Percentiles rank a stretch among this genome's conserved stretches.
These are phyloP conservation scores for Antechinus flavipes DNA, from an alignment of 2,113 vertebrate species.

Conservation along the genomic window DNA sequence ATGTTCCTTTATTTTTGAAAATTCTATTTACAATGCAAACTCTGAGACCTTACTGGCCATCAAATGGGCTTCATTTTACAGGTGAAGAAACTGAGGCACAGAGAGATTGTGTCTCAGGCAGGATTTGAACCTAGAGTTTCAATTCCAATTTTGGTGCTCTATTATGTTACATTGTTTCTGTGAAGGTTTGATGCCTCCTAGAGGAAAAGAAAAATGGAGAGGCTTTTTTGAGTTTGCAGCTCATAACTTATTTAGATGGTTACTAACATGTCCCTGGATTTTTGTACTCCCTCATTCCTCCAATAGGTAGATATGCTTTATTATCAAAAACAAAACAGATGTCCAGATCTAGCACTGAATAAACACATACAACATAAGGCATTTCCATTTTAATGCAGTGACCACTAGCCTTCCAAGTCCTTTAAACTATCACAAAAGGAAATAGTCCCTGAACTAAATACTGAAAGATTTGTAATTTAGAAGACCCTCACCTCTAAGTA, in stretches of 20 bases:
- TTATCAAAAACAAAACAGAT: background rate
- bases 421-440: background rate
- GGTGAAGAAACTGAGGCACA: background rate
- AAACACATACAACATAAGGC: background rate
- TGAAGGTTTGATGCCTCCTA: background rate
- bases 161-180: background rate
- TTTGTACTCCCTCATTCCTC: background rate
- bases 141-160: background rate
- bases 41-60: background rate
- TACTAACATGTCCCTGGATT: background rate
- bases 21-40: background rate
- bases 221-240: background rate
- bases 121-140: background rate
- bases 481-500: constrained; percentile 7
- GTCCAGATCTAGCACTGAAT: background rate
- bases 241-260: fast-evolving
- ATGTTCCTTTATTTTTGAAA: background rate
- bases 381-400: constrained; percentile 25
- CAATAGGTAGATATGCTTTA: background rate
- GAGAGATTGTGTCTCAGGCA: background rate
- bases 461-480: background rate
- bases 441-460: background rate
- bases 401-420: constrained; percentile 8
- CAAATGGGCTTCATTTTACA: background rate
- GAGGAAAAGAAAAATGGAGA: background rate